Base-by-base conservation (phyloP, 1,140 invertebrate genomes). In the Eueides isabella region DNA sequence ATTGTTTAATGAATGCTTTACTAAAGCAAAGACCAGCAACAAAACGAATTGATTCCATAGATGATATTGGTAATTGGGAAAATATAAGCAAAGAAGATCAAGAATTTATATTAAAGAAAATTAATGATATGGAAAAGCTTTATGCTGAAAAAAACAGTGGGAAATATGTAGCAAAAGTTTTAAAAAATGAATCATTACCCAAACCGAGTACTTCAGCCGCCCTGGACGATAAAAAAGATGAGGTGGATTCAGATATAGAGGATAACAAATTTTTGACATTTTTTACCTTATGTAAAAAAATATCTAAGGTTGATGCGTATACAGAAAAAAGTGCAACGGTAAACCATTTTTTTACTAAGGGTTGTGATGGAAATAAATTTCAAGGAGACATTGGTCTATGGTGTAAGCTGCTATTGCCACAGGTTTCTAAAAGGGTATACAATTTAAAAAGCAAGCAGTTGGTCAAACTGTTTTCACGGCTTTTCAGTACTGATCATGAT, bases 401-500 rank as follows among this genome's bases (percentile, higher is more conserved):
- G 97, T 95, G 97, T 84, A 96, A 96, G 78, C 88, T 98, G 63
- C 86, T 99, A n/a, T 93, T 99, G 33, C 98, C 98, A 0, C 96
- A 96, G 26, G 96, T 96, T 41, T 94, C 95, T 2, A 98, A 98
- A 85, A 94, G 97, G 68, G 95, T 98, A 28, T 99, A 98, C 85
- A 99, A 99, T 93, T 89, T 99, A 28, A 98, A 98, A 90, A 98
- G 96, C 84, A 99, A 98, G 89, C 97, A 98, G 81, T 91, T 99
- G 41, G 94, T 98, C 0, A 99, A 99, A 90, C 87, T 99, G 14
- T 98, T 98, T 89, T 96, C 97, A 62, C 95, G 95, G 84, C 95
- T 99, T 69, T 97, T 99, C 80, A 83, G 94, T 12, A 94, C 94
- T 7, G 95, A 96, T 91, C 95, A 96, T 77, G 95, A 96, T 77